A percentile compares a stretch with the other conserved stretches of the same genome.
phyloP scores from a whole-genome alignment of 2,113 vertebrate species.

The Anoura caudifer region DNA sequence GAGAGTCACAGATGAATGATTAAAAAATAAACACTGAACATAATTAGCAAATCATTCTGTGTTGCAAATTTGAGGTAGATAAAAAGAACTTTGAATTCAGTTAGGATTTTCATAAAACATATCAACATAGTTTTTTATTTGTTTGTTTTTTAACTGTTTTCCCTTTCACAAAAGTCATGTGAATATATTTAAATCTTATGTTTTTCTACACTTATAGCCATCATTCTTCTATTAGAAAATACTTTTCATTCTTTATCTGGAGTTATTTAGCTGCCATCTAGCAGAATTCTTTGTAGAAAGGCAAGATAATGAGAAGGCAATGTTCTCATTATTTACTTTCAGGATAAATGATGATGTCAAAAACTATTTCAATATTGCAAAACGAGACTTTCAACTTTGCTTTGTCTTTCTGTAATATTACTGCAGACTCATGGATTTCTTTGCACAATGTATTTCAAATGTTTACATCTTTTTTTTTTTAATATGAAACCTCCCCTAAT shows the following conservation, averaged over 20 bases:
- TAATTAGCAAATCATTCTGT: not conserved
- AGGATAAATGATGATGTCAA: not conserved
- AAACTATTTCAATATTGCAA: not conserved
- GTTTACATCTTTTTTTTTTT: not conserved
- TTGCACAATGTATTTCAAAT: not conserved
- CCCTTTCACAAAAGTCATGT: not conserved
- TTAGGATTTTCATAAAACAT: not conserved
- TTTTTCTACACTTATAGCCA: not conserved
- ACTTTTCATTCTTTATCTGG: not conserved
- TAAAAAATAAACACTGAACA: not conserved
- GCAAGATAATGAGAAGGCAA: not conserved
- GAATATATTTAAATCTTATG: not conserved
- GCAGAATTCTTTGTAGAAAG: not conserved
- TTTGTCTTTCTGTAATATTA: not conserved
- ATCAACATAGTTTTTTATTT: not conserved
- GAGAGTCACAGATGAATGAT: constrained; percentile 30
- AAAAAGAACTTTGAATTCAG: not conserved
- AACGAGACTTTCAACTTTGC: not conserved
- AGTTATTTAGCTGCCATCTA: not conserved
- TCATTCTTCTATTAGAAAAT: not conserved
- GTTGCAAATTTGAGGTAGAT: not conserved
- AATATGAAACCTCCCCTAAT: not conserved
- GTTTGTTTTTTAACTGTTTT: not conserved
- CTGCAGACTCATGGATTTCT: not conserved
- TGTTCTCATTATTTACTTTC: not conserved